Evolutionary conservation across 2,113 vertebrate genomes (phyloP).

Genomic region (Pollimyrus isidori): DNA sequence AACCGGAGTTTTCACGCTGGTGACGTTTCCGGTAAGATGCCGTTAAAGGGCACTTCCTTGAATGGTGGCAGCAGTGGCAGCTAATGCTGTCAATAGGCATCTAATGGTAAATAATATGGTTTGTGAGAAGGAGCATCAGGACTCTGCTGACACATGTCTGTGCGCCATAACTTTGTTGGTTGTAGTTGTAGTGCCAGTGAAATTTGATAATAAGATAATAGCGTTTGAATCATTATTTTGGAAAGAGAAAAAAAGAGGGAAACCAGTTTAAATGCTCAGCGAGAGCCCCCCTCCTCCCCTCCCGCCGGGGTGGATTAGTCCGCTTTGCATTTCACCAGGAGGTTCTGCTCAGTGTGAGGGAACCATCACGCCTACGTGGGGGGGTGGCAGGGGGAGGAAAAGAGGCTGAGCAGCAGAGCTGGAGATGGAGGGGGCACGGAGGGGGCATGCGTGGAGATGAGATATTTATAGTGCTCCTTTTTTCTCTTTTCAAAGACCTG

Average conservation of each 20-base stretch:
- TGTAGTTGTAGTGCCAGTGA: neutral
- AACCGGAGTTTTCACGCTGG: neutral
- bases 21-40: neutral
- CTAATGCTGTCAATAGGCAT: neutral
- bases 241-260: neutral
- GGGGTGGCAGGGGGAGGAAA: neutral
- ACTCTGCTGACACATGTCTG: neutral
- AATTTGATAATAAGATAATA: neutral
- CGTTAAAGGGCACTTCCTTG: neutral
- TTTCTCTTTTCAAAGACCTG: neutral
- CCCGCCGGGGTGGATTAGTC: neutral
- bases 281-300: neutral
- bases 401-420: neutral
- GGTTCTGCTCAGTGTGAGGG: neutral
- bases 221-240: neutral
- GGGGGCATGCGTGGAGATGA: neutral
- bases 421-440: neutral
- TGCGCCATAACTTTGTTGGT: neutral
- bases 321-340: neutral
- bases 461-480: neutral
- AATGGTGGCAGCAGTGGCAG: neutral
- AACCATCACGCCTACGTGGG: neutral
- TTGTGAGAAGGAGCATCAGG: neutral
- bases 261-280: neutral
- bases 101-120: neutral